Evolutionary conservation across 1,140 invertebrate species (phyloP), one percentile per base, ranked within the genome.

Genomic region (Heliconius congener): DNA sequence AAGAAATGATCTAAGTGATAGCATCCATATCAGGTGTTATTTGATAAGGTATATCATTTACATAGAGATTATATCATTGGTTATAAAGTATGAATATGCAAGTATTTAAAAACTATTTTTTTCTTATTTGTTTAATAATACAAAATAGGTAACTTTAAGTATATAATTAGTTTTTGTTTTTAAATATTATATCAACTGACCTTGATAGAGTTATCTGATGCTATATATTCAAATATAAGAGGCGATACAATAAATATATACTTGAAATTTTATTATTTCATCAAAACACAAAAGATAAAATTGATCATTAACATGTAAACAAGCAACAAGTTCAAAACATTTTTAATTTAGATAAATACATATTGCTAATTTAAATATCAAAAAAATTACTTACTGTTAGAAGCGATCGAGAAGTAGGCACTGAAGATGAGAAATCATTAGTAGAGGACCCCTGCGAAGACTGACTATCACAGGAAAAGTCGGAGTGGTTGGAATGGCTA

Each of bases 401-500:
- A 34, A 90, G 84, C 46, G 89, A 83, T 82, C 91, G 88, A 19
- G 92, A 88, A 18, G 87, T 85, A 72, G 89, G 88, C 75, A 90
- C 85, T 70, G 92, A 86, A 27, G 91, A 86, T 84, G 90, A 76
- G 80, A 87, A 93, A 57, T 94, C 93, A 93, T 93, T 94, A 83
- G 88, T 92, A 2, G 91, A 91, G n/a, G 93, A 94, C 50, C 85
- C 93, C 84, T 93, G 93, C 50, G 92, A 93, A 46, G 92, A 93
- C 77, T 94, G 93, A 79, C 93, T 94, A 82, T 94, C 91, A 81
- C 89, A 90, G 52, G 93, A 94, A 77, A 89, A 92, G 86, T 94
- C 92, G 27, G 92, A 94, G 77, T 94, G 91, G 81, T 93, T 93
- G 19, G 93, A 94, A 82, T 93, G 90, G 83, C 88, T 91, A 84